Base-by-base conservation (phyloP, 2,113 vertebrate species). In the Condylura cristata region DNA sequence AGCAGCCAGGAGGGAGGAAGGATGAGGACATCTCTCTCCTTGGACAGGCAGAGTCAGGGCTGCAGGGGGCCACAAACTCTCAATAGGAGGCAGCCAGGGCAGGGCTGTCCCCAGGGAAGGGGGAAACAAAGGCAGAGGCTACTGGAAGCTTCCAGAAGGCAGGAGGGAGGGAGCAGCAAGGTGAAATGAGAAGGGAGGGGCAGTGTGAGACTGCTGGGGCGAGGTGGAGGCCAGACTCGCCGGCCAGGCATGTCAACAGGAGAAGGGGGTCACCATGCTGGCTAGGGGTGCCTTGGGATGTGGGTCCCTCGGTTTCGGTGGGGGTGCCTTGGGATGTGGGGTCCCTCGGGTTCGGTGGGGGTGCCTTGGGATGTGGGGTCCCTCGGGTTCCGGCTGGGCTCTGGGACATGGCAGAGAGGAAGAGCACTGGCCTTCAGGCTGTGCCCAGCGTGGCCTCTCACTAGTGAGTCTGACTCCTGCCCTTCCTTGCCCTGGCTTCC, bases 201-300 rank as follows among this genome's bases (percentile, higher is more conserved):
- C 93, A 48, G 22, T 28, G 70, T n/a, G 46, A 46, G 66, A 11
- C 8, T 1, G 10, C 56, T 3, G 24, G 51, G 46, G 11, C 5
- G 7, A 24, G 16, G 30, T 1, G 3, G 18, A 41, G 24, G 22
- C 16, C 71, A 51, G 71, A 3, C 1, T 0, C 22, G n/a, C 46
- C 34, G 61, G n/a, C 26, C 72, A 13, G 13, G 56, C 46, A 48
- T 6, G 20, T 34, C 28, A 4, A 34, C 39, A 22, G 28, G 51
- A 68, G 46, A 20, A 76, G 68, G 46, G 46, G 46, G 46, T 6
- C 6, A 6, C 6, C 46, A 48, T n/a, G 46, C 0, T n/a, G 34
- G 20, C 34, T 3, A 3, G 53, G 61, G 81, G 74, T 34, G 34
- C 16, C 37, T 63, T 26, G 71, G 28, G 76, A 12, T 48, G 46